Percentiles rank a stretch among this genome's conserved stretches.
phyloP scores from a whole-genome alignment of 2,888 invertebrate genomes.

The Drosophila meridiana region DNA sequence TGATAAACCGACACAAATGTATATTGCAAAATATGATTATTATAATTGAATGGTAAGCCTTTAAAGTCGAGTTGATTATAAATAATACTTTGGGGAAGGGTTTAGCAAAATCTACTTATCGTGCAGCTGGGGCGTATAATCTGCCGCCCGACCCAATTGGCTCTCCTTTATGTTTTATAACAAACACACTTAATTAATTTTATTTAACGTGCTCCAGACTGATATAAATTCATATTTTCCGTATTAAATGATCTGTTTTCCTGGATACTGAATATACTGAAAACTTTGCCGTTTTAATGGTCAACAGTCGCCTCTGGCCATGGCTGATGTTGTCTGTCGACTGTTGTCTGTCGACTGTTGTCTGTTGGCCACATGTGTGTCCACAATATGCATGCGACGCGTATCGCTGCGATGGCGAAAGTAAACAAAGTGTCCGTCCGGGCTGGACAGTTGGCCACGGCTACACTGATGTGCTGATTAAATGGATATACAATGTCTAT shows the following conservation, averaged over 20 bases:
- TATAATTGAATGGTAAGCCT: background rate
- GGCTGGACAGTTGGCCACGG: conserved; percentile 21
- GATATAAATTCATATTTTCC: conserved; percentile 65
- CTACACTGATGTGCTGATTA: conserved; percentile 65
- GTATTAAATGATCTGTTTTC: conserved; percentile 60
- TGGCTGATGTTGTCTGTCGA: background rate
- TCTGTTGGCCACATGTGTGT: conserved; percentile 37
- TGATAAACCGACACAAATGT: background rate
- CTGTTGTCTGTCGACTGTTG: background rate
- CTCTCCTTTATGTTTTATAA: conserved; percentile 21
- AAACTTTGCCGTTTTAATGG: conserved; percentile 20
- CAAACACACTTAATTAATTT: conserved; percentile 71
- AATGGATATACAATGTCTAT: conserved; percentile 69
- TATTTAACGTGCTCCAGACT: conserved; percentile 52
- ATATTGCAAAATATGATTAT: background rate
- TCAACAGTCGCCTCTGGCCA: background rate
- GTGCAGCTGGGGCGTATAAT: background rate
- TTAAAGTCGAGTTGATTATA: background rate
- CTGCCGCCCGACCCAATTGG: conserved; percentile 16
- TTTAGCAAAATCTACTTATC: background rate
- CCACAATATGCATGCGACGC: conserved; percentile 51
- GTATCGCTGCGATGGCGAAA: conserved; percentile 16
- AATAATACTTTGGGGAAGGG: background rate
- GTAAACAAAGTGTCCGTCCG: conserved; percentile 42
- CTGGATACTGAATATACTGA: conserved; percentile 20